Percentiles rank a stretch among this genome's conserved stretches.
Conservation (phyloP, 1,140 invertebrate species). For the Micrasema minimum region DNA sequence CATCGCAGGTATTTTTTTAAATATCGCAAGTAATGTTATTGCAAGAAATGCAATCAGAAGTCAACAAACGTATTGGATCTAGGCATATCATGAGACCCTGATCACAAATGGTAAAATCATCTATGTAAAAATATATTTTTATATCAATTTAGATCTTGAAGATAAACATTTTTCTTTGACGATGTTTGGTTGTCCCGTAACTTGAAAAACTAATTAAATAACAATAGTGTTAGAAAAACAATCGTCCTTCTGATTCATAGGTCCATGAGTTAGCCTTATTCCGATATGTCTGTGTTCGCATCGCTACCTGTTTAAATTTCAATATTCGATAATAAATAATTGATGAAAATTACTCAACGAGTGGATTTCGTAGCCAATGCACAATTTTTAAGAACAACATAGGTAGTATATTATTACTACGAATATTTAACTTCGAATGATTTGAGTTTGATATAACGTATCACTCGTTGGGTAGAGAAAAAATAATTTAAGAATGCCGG, state of each 20-base stretch:
- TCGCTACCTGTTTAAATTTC: constrained; percentile 1
- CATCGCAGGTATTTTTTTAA: no score
- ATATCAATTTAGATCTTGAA: neutral
- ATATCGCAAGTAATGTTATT: no score
- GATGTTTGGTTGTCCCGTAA: constrained; percentile 24
- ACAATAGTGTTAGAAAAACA: constrained; percentile 23
- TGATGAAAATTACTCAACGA: no score
- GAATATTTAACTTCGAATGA: no score
- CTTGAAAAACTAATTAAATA: constrained; percentile 11
- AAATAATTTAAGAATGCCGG: no score
- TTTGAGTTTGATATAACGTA: no score
- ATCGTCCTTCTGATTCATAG: constrained; percentile 51
- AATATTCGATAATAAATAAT: no score
- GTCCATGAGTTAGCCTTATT: constrained; percentile 54
- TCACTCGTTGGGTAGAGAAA: no score
- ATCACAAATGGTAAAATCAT: constrained; percentile 40
- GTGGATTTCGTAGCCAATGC: no score
- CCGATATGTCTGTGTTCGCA: constrained; percentile 43
- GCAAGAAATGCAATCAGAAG: constrained; percentile 13
- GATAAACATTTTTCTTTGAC: constrained; percentile 18
- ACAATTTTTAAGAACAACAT: no score
- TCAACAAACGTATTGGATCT: constrained; percentile 50
- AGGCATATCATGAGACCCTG: constrained; percentile 54
- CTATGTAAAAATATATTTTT: constrained; percentile 5
- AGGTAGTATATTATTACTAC: no score